A percentile compares a stretch with the other conserved stretches of the same genome.
Evolutionary conservation across 2,113 vertebrate species (phyloP).

Genomic region (Vireo altiloquus): DNA sequence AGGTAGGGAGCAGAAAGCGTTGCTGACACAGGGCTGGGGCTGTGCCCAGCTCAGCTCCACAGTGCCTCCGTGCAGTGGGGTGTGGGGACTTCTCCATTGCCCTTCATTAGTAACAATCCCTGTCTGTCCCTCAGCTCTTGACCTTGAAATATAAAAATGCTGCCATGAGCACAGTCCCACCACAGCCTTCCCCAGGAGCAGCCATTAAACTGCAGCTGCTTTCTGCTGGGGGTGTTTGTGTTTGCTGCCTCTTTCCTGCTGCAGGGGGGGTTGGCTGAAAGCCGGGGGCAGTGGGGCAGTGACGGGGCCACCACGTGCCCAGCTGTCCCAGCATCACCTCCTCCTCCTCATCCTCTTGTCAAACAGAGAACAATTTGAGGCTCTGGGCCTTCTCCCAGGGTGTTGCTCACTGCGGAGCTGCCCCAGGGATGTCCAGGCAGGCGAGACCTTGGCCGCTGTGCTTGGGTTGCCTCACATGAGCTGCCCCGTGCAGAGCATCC

Average conservation of each 20-base stretch:
- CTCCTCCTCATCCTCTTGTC: not conserved
- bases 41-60: not conserved
- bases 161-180: fast-evolving
- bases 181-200: not conserved
- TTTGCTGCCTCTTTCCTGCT: not conserved
- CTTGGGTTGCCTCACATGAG: not conserved
- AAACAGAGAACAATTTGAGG: not conserved
- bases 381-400: not conserved
- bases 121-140: not conserved
- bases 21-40: not conserved
- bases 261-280: not conserved
- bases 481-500: not conserved
- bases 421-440: not conserved
- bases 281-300: fast-evolving
- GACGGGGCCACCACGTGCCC: fast-evolving
- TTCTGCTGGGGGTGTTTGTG: not conserved
- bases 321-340: not conserved
- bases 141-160: not conserved
- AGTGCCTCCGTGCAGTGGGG: fast-evolving
- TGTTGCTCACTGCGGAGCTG: not conserved
- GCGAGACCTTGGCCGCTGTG: not conserved
- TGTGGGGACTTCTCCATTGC: not conserved
- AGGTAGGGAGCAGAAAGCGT: fast-evolving
- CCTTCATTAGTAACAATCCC: not conserved
- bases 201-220: slow-evolving; percentile 4